Conservation (phyloP, 2,888 invertebrate species). For the Sphinx pinastri region DNA sequence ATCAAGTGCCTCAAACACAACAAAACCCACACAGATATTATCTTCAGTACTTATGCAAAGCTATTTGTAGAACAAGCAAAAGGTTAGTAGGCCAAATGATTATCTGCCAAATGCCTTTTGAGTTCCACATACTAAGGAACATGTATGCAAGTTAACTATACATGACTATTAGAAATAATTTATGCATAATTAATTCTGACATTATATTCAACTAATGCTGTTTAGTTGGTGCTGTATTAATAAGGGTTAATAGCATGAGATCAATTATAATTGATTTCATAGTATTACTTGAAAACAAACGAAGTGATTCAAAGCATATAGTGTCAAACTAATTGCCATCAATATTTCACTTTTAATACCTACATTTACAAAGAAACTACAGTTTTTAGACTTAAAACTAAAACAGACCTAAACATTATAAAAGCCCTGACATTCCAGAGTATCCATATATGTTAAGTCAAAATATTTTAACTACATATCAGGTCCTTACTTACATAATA, state of each 20-base stretch:
- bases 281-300: too few relatives aligned
- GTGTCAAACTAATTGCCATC: too few relatives aligned
- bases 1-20: conserved; percentile 11
- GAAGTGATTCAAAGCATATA: too few relatives aligned
- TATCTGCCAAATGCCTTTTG: conserved; percentile 41
- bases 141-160: neutral
- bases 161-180: neutral
- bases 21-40: neutral
- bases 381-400: too few relatives aligned
- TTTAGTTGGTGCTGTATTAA: too few relatives aligned
- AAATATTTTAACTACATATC: neutral
- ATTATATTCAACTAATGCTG: neutral
- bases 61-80: conserved; percentile 36
- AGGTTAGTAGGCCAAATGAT: conserved; percentile 47
- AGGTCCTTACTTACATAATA: neutral
- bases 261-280: too few relatives aligned
- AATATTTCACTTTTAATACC: too few relatives aligned
- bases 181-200: neutral
- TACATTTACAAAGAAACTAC: too few relatives aligned
- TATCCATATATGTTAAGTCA: neutral
- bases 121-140: conserved; percentile 6
- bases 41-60: conserved; percentile 16
- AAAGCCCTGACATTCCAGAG: too few relatives aligned
- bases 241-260: too few relatives aligned
- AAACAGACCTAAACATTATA: too few relatives aligned